Conservation (phyloP, 2,888 invertebrate genomes). For the Tillus elongatus region DNA sequence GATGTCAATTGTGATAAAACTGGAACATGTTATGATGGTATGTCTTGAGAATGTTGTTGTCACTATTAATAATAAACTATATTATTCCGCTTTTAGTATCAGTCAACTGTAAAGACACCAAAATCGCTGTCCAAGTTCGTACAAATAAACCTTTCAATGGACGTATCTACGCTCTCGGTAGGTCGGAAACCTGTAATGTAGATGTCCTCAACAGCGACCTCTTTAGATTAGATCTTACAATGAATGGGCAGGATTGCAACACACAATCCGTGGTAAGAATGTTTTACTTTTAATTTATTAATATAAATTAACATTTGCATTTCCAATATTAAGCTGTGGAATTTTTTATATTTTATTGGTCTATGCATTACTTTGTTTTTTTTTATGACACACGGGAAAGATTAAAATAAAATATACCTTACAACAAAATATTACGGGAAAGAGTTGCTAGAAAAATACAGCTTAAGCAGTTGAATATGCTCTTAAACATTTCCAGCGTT, state of each 20-base stretch:
- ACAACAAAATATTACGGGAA: too few relatives aligned
- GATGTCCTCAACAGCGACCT: constrained; percentile 88
- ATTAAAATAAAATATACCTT: too few relatives aligned
- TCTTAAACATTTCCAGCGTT: too few relatives aligned
- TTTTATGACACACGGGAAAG: too few relatives aligned
- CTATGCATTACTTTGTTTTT: too few relatives aligned
- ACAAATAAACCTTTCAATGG: constrained; percentile 94
- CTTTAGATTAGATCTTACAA: constrained; percentile 84
- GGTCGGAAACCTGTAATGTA: constrained; percentile 91
- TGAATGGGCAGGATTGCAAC: constrained; percentile 91
- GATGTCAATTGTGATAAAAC: constrained; percentile 89
- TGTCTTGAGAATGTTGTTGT: constrained; percentile 26
- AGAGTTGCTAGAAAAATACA: too few relatives aligned
- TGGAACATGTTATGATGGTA: constrained; percentile 92
- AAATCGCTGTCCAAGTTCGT: constrained; percentile 84
- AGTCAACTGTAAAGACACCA: constrained; percentile 89
- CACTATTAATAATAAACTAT: constrained; percentile 9
- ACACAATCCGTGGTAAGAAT: constrained; percentile 85
- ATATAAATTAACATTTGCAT: too few relatives aligned
- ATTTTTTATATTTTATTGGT: too few relatives aligned
- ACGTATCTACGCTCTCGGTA: constrained; percentile 84
- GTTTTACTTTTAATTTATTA: constrained; percentile 9
- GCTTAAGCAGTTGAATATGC: too few relatives aligned
- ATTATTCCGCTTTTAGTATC: constrained; percentile 70
- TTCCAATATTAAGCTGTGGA: too few relatives aligned